Evolutionary conservation across 2,888 invertebrate genomes (phyloP).

Genomic region (Crossocerus cetratus): DNA sequence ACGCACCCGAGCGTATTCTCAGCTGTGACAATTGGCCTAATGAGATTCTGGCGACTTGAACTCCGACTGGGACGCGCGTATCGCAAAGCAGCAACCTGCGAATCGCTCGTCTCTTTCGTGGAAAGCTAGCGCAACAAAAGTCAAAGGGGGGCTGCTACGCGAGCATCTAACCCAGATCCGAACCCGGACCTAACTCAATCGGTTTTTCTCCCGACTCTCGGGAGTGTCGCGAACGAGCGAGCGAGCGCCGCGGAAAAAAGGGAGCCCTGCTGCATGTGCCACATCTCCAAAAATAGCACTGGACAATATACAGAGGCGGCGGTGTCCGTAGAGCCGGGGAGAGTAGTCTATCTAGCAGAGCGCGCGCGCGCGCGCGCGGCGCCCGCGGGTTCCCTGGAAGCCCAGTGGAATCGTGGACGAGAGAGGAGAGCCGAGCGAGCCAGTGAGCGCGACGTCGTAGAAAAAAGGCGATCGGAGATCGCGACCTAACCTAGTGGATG

Average conservation of each 20-base stretch:
- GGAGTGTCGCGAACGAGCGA: too few relatives aligned
- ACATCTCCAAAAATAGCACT: slow-evolving; percentile 2
- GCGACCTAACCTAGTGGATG: not conserved
- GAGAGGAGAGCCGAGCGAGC: not conserved
- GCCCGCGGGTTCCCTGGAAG: too few relatives aligned
- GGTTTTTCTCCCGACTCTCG: not conserved
- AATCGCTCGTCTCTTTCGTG: too few relatives aligned
- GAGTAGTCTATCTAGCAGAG: not conserved
- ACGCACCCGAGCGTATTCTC: too few relatives aligned
- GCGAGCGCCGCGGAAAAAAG: not conserved
- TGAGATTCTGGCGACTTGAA: too few relatives aligned
- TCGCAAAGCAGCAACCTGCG: too few relatives aligned
- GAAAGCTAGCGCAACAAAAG: not conserved
- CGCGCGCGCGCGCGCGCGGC: not conserved
- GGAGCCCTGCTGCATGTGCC: not conserved
- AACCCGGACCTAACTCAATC: not conserved
- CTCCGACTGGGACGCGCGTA: too few relatives aligned
- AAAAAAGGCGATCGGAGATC: not conserved
- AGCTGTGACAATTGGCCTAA: too few relatives aligned
- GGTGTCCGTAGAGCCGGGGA: too few relatives aligned
- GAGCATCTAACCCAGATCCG: slow-evolving; percentile 2
- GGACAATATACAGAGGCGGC: not conserved
- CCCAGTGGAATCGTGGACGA: too few relatives aligned
- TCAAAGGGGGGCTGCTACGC: not conserved
- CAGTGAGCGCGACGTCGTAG: too few relatives aligned